These are phyloP conservation scores for Melanostoma mellinum DNA, from an alignment of 2,888 invertebrate genomes.

Conservation along the genomic window DNA sequence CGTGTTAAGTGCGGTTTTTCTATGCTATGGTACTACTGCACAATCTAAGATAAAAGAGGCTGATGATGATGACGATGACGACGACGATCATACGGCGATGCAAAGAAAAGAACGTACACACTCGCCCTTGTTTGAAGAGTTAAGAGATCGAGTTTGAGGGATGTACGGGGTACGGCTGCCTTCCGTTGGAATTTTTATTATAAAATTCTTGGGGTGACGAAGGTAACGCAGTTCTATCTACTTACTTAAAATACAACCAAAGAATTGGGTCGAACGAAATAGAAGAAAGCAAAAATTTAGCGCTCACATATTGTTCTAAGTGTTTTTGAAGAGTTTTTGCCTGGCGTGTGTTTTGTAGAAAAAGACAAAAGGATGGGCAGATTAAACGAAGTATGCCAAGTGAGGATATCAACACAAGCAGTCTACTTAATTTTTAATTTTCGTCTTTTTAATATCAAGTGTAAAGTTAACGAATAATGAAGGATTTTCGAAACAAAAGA, in stretches of 20 bases:
- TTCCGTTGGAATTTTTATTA: conserved; percentile 69
- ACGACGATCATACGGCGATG: neutral
- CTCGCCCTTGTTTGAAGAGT: conserved; percentile 24
- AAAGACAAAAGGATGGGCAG: neutral
- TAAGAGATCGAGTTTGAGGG: conserved; percentile 11
- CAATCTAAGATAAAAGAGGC: conserved; percentile 41
- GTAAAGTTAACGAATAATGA: no score
- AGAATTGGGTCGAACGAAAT: conserved; percentile 65
- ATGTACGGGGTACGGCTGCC: conserved; percentile 62
- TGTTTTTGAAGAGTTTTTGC: neutral
- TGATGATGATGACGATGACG: conserved; percentile 8
- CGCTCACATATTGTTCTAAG: conserved; percentile 25
- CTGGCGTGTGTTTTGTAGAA: neutral
- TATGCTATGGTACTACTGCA: conserved; percentile 12
- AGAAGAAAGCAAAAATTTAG: conserved; percentile 20
- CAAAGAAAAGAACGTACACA: conserved; percentile 10
- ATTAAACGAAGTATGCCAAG: conserved; percentile 22
- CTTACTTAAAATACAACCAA: conserved; percentile 18
- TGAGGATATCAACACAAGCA: conserved; percentile 8
- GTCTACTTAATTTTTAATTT: neutral
- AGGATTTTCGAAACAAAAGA: no score
- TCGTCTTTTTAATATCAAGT: no score
- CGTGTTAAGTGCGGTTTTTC: conserved; percentile 50
- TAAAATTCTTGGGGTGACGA: conserved; percentile 51
- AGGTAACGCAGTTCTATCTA: conserved; percentile 50